phyloP scores from a whole-genome alignment of 53 echinoderm and acorn worm species.

The Mesocentrotus franciscanus region DNA sequence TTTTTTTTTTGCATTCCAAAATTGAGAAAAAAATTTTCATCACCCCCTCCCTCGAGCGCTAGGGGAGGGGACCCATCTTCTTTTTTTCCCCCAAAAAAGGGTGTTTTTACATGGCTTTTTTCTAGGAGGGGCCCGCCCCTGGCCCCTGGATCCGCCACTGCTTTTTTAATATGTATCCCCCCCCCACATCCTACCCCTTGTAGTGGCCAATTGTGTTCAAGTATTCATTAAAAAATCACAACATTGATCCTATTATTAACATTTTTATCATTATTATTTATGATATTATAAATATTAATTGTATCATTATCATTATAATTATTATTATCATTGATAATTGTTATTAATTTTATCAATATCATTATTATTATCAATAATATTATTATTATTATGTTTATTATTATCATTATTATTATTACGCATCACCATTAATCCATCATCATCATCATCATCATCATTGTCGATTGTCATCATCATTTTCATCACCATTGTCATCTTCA shows the following conservation, averaged over 20 bases:
- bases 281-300: conserved; percentile 1
- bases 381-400: conserved; percentile 46
- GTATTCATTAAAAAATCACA: no score
- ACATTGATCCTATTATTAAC: background rate
- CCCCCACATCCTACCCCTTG: no score
- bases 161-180: no score
- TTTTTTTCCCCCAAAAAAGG: no score
- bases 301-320: conserved; percentile 41
- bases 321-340: conserved; percentile 21
- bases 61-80: no score
- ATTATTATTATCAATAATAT: conserved; percentile 52
- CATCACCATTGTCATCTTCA: background rate
- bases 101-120: no score
- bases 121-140: no score
- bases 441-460: conserved; percentile 64
- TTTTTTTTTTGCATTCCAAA: no score
- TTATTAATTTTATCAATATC: conserved; percentile 14
- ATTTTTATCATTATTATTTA: background rate
- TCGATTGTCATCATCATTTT: background rate
- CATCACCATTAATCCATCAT: conserved; percentile 55
- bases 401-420: conserved; percentile 41
- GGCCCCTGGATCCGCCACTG: no score
- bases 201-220: no score
- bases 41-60: no score
- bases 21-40: no score